A percentile compares a stretch with the other conserved stretches of the same genome.
phyloP scores from a whole-genome alignment of 2,797 vertebrate species.

The Enteromius afrohamiltoni region DNA sequence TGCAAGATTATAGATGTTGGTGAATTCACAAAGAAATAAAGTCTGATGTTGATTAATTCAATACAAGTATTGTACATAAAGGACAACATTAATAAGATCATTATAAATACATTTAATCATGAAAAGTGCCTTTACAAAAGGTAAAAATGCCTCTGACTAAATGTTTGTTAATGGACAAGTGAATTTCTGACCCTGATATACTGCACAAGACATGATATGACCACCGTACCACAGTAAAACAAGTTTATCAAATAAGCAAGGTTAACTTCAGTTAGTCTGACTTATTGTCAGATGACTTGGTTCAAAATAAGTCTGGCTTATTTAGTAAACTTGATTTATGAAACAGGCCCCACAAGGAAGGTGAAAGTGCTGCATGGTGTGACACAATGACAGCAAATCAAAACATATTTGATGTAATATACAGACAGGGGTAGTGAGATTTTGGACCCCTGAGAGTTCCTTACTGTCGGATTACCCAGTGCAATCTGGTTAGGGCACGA shows the following conservation, averaged over 20 bases:
- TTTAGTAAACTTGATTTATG: too few species aligned
- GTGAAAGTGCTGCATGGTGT: neutral
- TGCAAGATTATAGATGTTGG: neutral
- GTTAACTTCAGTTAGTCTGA: too few species aligned
- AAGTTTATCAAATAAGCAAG: too few species aligned
- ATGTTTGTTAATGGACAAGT: neutral
- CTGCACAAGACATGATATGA: neutral
- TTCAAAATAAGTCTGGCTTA: too few species aligned
- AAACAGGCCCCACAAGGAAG: neutral
- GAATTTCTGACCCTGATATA: neutral
- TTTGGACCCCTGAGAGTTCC: neutral
- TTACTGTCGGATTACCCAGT: neutral
- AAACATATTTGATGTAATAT: constrained; percentile 3
- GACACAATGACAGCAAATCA: neutral
- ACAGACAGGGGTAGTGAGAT: neutral
- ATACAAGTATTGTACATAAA: neutral
- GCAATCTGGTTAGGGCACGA: neutral
- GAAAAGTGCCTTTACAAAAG: neutral
- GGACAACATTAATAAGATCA: neutral
- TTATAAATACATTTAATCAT: neutral
- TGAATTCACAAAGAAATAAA: neutral
- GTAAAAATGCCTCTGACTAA: neutral
- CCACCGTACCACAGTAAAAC: too few species aligned
- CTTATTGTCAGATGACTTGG: too few species aligned
- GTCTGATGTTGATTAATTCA: neutral